Evolutionary conservation across 2,113 vertebrate species (phyloP).

Genomic region (Dolichallabes microphthalmus): DNA sequence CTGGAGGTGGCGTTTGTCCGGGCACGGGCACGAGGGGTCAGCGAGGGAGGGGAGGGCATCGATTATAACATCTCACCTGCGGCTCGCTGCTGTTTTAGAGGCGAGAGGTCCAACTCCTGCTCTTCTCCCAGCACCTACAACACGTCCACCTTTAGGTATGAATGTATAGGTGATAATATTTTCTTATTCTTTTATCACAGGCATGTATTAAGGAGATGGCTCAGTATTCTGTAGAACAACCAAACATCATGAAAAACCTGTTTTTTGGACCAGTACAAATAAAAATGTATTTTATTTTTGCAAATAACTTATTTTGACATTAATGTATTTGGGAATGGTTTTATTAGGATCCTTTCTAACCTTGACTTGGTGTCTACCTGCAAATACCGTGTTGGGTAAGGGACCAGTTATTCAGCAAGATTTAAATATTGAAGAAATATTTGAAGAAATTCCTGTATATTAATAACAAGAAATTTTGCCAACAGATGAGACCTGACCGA

Average conservation of each 20-base stretch:
- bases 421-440: neutral
- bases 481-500: neutral
- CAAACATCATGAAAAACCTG: no score
- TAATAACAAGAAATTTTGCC: neutral
- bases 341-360: neutral
- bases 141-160: conserved; percentile 70
- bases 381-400: neutral
- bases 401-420: neutral
- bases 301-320: no score
- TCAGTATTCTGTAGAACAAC: neutral
- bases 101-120: conserved; percentile 90
- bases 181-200: neutral
- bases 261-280: no score
- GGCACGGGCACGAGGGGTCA: conserved; percentile 56
- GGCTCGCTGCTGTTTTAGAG: conserved; percentile 75
- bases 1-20: conserved; percentile 79
- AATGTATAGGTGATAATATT: neutral
- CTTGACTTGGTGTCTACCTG: neutral
- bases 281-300: no score
- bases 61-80: conserved; percentile 77
- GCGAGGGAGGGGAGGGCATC: conserved; percentile 58
- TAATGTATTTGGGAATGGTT: neutral
- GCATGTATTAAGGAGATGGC: neutral
- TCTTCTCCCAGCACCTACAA: conserved; percentile 80
- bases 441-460: neutral